phyloP scores from a whole-genome alignment of 1,140 invertebrate genomes.

The Zaprionus kolodkinae region DNA sequence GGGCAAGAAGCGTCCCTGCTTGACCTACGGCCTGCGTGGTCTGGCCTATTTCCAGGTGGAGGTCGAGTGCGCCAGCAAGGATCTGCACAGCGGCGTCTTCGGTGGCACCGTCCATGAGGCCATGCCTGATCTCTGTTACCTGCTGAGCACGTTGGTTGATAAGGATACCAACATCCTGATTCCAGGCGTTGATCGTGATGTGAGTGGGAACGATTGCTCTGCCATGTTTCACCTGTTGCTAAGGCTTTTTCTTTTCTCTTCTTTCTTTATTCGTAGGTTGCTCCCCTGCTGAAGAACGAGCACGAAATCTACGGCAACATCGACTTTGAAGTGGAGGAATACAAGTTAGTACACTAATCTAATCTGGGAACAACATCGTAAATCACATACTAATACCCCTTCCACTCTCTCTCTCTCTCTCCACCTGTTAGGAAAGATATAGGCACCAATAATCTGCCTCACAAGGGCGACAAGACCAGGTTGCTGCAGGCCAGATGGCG shows the following conservation, averaged over 20 bases:
- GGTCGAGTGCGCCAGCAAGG: constrained; percentile 94
- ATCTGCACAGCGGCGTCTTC: constrained; percentile 97
- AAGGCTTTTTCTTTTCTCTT: neutral
- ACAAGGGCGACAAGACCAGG: constrained; percentile 90
- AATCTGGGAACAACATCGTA: constrained; percentile 41
- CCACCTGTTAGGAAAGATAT: constrained; percentile 86
- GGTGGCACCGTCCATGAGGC: constrained; percentile 96
- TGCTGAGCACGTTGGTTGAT: constrained; percentile 93
- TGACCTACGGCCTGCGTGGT: constrained; percentile 98
- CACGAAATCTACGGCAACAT: constrained; percentile 92
- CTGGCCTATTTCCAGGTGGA: constrained; percentile 97
- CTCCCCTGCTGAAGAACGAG: constrained; percentile 89
- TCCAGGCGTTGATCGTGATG: constrained; percentile 91
- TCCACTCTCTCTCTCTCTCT: neutral
- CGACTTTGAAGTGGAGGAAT: constrained; percentile 95
- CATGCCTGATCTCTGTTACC: constrained; percentile 94
- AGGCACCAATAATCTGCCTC: constrained; percentile 89
- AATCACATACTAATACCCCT: constrained; percentile 41
- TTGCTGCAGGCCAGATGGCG: constrained; percentile 96
- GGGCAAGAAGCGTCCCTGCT: constrained; percentile 97
- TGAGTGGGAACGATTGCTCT: constrained; percentile 40
- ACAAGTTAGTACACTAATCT: constrained; percentile 84
- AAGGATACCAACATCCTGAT: constrained; percentile 93
- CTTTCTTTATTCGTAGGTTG: constrained; percentile 52
- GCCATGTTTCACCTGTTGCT: constrained; percentile 1